phyloP scores from a whole-genome alignment of 30 jellyfish, hydroid and myxozoan genomes.

The Aurelia aurita region DNA sequence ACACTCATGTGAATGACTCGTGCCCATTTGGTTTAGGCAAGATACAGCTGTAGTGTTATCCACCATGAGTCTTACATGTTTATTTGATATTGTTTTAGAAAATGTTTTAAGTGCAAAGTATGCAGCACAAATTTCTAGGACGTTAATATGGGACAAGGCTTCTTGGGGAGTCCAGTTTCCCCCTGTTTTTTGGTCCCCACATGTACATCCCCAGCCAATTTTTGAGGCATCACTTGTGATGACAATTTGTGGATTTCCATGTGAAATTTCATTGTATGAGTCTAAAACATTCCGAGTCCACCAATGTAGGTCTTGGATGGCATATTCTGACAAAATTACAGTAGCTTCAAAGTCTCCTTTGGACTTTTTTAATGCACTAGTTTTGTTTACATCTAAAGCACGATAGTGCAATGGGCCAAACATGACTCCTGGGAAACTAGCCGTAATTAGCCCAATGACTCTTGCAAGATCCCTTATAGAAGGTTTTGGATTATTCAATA shows the following conservation, averaged over 20 bases:
- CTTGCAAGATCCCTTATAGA: conserved; percentile 57
- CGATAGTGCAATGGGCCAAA: conserved; percentile 57
- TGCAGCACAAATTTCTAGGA: too few relatives aligned
- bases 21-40: too few relatives aligned
- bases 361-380: conserved; percentile 30
- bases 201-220: too few relatives aligned
- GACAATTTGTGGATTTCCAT: background rate
- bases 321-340: conserved; percentile 18
- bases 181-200: too few relatives aligned
- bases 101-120: too few relatives aligned
- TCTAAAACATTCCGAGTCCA: conserved; percentile 10
- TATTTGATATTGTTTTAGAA: too few relatives aligned
- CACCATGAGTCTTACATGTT: too few relatives aligned
- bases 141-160: too few relatives aligned
- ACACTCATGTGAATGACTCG: too few relatives aligned
- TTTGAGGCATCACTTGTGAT: conserved; percentile 59
- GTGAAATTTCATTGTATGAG: background rate
- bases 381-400: conserved; percentile 35
- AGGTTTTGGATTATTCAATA: too few relatives aligned
- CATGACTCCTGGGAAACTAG: conserved; percentile 62
- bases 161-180: too few relatives aligned
- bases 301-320: conserved; percentile 48
- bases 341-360: conserved; percentile 28
- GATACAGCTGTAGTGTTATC: too few relatives aligned
- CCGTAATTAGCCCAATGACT: conserved; percentile 13